Evolutionary conservation across 2,888 invertebrate genomes (phyloP), one percentile per base, ranked within the genome.

Genomic region (Chloromyia formosa): DNA sequence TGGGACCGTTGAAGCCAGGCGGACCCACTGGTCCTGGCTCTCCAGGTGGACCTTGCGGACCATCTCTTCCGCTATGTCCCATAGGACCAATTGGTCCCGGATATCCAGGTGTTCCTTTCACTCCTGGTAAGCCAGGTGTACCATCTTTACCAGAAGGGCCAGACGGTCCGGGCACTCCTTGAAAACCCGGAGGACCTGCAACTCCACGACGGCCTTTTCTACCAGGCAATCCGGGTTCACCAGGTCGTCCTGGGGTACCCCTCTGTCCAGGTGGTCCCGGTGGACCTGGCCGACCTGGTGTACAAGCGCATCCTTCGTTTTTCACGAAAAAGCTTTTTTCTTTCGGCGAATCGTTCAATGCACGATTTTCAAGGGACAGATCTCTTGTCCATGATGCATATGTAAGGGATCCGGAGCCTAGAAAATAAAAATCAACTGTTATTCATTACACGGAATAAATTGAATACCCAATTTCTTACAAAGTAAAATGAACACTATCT

Each of bases 21-120:
- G 5, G 20, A 9, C 71, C 71, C 14, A 10, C 5, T 0, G 7
- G 12, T 10, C 71, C 71, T 14, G 16, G 56, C 40, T n/a, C 40
- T 18, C 71, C 71, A 18, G 71, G 71, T 12, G 58, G 71, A 7
- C 71, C 71, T 20, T 18, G 56, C n/a, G 40, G 40, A 56, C 71
- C 71, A 40, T 71, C 58, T 16, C 71, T n/a, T 22, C 71, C 71
- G 18, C 22, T n/a, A 1, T 5, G 35, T 16, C 71, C 71, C 1
- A 71, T 42, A 2, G 71, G 56, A 5, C 71, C 71, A 16, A 14
- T 0, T 1, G 56, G 71, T 7, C 71, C 71, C 7, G 71, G 71
- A 58, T 40, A 40, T 35, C 71, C 71, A 20, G 16, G 35, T 40
- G 12, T 16, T 27, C 71, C 71, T 40, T 5, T 56, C 16, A 12